A percentile compares a stretch with the other conserved stretches of the same genome.
These are phyloP conservation scores for Drosophila mimetica DNA, from an alignment of 2,888 invertebrate species.

Conservation along the genomic window DNA sequence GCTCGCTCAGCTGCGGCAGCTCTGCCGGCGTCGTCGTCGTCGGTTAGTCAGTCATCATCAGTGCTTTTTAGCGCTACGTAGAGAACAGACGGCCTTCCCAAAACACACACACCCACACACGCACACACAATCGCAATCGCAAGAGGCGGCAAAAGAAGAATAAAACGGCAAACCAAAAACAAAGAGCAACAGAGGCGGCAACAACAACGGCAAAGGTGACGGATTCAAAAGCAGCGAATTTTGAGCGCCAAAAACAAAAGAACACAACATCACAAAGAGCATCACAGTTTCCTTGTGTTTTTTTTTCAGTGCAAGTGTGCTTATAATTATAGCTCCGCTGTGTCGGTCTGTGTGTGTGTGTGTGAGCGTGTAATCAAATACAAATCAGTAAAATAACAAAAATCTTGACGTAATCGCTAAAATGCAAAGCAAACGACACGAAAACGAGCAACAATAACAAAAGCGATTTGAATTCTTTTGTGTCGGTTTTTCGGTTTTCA, in stretches of 20 bases:
- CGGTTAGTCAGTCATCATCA: conserved; percentile 73
- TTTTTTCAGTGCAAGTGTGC: conserved; percentile 2
- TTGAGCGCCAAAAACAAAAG: conserved; percentile 63
- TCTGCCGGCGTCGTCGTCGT: conserved; percentile 40
- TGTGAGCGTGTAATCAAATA: conserved; percentile 65
- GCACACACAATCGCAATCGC: conserved; percentile 19
- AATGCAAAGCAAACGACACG: conserved; percentile 55
- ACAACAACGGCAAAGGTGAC: conserved; percentile 62
- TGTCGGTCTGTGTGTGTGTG: conserved; percentile 17
- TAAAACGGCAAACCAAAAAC: conserved; percentile 12
- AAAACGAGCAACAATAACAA: conserved; percentile 40
- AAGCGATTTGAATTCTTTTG: conserved; percentile 51
- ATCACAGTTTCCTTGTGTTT: not conserved
- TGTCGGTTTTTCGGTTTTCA: conserved; percentile 24
- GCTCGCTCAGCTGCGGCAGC: conserved; percentile 32
- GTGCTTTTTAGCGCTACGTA: conserved; percentile 73
- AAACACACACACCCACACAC: conserved; percentile 33
- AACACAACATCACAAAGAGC: conserved; percentile 16
- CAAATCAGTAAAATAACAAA: conserved; percentile 66
- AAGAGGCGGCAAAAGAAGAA: conserved; percentile 20
- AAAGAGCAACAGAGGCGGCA: conserved; percentile 16
- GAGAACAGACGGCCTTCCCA: conserved; percentile 41
- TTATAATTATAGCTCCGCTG: conserved; percentile 54
- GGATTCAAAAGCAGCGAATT: conserved; percentile 53
- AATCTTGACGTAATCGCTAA: conserved; percentile 72